Base-by-base conservation (phyloP, 1,140 invertebrate species). In the Drosophila sp. region DNA sequence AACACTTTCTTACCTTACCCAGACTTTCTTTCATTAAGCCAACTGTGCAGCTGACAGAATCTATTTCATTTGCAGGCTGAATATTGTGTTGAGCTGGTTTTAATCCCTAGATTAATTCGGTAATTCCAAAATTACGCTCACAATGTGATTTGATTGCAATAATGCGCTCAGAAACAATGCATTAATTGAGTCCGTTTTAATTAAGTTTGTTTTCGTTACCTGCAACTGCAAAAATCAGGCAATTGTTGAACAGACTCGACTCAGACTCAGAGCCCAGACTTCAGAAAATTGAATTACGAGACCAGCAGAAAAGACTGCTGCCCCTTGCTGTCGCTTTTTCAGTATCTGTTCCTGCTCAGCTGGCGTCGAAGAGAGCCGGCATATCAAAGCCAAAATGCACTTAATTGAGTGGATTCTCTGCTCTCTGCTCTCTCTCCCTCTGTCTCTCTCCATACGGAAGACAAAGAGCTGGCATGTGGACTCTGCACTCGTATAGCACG, bases 331-430 rank as follows among this genome's bases (percentile, higher is more conserved):
- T 4, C 4, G 21, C 4, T 21, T 21, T 21, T 21, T 21, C 21
- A 2, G 25, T 7, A 14, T 11, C 11, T 13, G 2, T 4, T 13
- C 27, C 9, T 4, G 2, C 6, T 48, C 21, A 50, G 46, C n/a
- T 2, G 8, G 21, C 21, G 46, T n/a, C n/a, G n/a, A n/a, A n/a
- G n/a, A n/a, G n/a, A n/a, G n/a, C n/a, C 29, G 41, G n/a, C 38
- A 51, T 54, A 79, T 76, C 76, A 81, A 80, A 83, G 63, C 72
- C 62, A 78, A 83, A 83, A 83, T 79, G 76, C 72, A 80, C 46
- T 76, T 83, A 80, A 83, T 83, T 83, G 65, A 83, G 80, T 79
- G 76, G 62, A 66, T 69, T 63, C 14, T 41, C 36, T n/a, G 7
- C 50, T 53, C 32, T 1, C 13, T 16, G n/a, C 50, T 21, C 13